A percentile compares a stretch with the other conserved stretches of the same genome.
Evolutionary conservation across 2,113 vertebrate species (phyloP).

Genomic region (Sardina pilchardus): DNA sequence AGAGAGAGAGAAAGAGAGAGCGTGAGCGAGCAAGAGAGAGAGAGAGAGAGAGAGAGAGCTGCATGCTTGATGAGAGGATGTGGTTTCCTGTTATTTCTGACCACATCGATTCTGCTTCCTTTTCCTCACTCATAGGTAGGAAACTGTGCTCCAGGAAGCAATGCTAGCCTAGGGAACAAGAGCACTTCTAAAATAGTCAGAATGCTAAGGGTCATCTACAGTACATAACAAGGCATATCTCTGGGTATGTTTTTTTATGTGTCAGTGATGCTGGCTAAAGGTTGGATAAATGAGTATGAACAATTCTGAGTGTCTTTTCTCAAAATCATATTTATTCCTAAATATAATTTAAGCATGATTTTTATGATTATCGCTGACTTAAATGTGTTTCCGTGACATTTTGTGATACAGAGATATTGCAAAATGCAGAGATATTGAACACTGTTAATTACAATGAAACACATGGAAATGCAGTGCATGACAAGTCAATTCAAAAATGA

Average conservation of each 20-base stretch:
- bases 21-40: background rate
- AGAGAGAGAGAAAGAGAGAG: background rate
- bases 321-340: background rate
- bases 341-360: background rate
- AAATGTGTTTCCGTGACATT: too few relatives aligned
- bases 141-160: background rate
- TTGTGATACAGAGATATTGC: too few relatives aligned
- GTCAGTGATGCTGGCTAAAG: too few relatives aligned
- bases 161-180: background rate
- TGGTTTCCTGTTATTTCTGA: conserved; percentile 11
- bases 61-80: conserved; percentile 6
- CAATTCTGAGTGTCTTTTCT: too few relatives aligned
- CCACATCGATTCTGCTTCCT: conserved; percentile 13
- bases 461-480: too few relatives aligned
- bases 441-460: too few relatives aligned
- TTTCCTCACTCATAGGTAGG: conserved; percentile 1
- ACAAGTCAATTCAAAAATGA: background rate
- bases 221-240: background rate
- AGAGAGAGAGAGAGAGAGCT: background rate
- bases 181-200: background rate
- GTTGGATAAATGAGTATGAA: too few relatives aligned
- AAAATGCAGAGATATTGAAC: too few relatives aligned
- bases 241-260: background rate
- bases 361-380: too few relatives aligned
- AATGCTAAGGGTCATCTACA: background rate